Base-by-base conservation (phyloP, 2,113 vertebrate species). In the Gadus macrocephalus region DNA sequence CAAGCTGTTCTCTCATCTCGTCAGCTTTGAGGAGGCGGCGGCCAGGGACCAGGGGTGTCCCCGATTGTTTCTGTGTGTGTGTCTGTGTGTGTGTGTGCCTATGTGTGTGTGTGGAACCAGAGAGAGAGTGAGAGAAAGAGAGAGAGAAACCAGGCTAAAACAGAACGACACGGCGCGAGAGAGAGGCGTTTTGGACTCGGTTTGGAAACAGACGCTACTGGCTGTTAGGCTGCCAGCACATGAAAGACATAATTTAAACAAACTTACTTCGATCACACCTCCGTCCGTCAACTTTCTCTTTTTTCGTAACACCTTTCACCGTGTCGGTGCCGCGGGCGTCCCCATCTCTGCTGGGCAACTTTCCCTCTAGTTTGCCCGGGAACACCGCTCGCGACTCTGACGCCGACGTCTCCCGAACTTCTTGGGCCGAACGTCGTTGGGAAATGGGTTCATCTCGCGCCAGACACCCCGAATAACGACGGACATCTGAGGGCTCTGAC, bases 1-100 rank as follows among this genome's bases (percentile, higher is more conserved):
- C 81, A 69, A 77, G 76, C 86, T 80, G 78, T 82, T 84, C 85
- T 85, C 84, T 87, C 86, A 88, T 87, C 83, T 89, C 84, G 78
- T 88, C 80, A 78, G 86, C 82, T 81, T 78, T 35, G 64, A 15
- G 64, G 35, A 15, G 38, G 64, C 6, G 63, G 72, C 56, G 60
- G 68, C 58, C 53, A 72, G 83, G 77, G 77, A 85, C 83, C 78
- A 85, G 69, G 81, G 85, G 77, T 83, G 82, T 82, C 83, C 85
- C 77, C 85, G 83, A 78, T 72, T 82, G 77, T 69, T 67, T 77
- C 82, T 72, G 81, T 76, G 68, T 74, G 75, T 69, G 72, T 31
- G 61, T 15, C 16, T 58, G 11, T 14, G 42, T 14, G 20, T 49
- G 42, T 14, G 42, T 49, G 42, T 49, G 42, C 15, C 38, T 59